phyloP scores from a whole-genome alignment of 2,797 vertebrate genomes.

The Thripadectes ignobilis region DNA sequence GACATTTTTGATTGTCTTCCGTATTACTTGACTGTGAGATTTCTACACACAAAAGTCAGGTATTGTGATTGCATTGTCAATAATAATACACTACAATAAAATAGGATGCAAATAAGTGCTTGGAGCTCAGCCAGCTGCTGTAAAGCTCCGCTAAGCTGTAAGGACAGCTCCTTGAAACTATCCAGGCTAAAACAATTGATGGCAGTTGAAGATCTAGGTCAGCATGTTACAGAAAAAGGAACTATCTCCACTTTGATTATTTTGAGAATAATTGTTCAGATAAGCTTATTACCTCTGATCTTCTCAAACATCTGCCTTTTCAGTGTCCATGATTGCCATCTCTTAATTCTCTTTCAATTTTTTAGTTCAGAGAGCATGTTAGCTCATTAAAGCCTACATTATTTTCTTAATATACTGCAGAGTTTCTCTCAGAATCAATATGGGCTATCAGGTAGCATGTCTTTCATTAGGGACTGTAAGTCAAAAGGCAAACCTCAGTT shows the following conservation, averaged over 20 bases:
- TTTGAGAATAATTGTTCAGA: slow-evolving; percentile 54
- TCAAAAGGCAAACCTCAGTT: not conserved
- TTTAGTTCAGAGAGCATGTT: slow-evolving; percentile 62
- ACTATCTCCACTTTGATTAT: slow-evolving; percentile 30
- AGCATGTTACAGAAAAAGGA: slow-evolving; percentile 29
- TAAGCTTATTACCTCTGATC: slow-evolving; percentile 57
- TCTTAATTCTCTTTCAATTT: slow-evolving; percentile 67
- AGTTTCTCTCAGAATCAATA: slow-evolving; percentile 5
- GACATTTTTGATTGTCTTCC: not conserved
- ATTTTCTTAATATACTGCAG: slow-evolving; percentile 56
- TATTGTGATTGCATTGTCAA: not conserved
- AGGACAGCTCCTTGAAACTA: slow-evolving; percentile 18
- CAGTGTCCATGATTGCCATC: slow-evolving; percentile 8
- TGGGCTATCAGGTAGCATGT: not conserved
- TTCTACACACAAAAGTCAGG: not conserved
- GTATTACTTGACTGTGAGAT: not conserved
- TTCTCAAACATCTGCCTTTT: slow-evolving; percentile 44
- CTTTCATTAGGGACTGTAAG: not conserved
- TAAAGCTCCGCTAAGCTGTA: slow-evolving; percentile 37
- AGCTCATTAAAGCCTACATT: slow-evolving; percentile 56
- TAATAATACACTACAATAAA: not conserved
- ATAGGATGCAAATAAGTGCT: not conserved
- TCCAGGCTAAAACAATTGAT: slow-evolving; percentile 17
- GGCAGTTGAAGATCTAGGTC: slow-evolving; percentile 35
- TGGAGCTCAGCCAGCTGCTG: not conserved